phyloP scores from a whole-genome alignment of 2,888 invertebrate species.

The Lepidocyrtoides sp. region DNA sequence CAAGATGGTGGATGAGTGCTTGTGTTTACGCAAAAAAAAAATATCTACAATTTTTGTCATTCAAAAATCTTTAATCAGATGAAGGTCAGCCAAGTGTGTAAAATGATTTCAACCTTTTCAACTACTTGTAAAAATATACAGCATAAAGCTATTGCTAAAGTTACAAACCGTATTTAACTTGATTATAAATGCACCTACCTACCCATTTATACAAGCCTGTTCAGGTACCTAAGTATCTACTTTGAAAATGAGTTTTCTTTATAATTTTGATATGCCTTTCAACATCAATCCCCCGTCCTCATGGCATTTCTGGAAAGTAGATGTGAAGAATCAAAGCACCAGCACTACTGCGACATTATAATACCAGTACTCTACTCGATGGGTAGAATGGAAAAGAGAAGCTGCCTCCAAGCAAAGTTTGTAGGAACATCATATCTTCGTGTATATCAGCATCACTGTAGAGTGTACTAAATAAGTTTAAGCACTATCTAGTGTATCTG shows the following conservation, averaged over 20 bases:
- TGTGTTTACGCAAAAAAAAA: not conserved
- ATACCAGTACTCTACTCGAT: not conserved
- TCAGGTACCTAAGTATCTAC: too few species aligned
- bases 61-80: not conserved
- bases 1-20: not conserved
- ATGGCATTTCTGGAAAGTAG: constrained; percentile 23
- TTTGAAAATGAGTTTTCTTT: not conserved
- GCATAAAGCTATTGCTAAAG: not conserved
- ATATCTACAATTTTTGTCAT: not conserved
- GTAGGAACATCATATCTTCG: not conserved
- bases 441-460: not conserved
- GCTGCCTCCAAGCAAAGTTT: not conserved
- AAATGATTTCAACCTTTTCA: constrained; percentile 22
- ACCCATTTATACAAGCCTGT: not conserved
- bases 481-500: not conserved
- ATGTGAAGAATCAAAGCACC: constrained; percentile 13
- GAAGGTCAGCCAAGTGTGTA: constrained; percentile 15
- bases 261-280: constrained; percentile 24
- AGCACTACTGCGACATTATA: not conserved
- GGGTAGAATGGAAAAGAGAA: not conserved
- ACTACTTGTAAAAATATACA: not conserved
- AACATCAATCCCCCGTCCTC: constrained; percentile 13
- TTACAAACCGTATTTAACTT: too few species aligned
- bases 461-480: constrained; percentile 4
- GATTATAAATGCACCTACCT: not conserved